Evolutionary conservation across 2,797 vertebrate species (phyloP), one percentile per base, ranked within the genome.

Genomic region (Poecile montanus): DNA sequence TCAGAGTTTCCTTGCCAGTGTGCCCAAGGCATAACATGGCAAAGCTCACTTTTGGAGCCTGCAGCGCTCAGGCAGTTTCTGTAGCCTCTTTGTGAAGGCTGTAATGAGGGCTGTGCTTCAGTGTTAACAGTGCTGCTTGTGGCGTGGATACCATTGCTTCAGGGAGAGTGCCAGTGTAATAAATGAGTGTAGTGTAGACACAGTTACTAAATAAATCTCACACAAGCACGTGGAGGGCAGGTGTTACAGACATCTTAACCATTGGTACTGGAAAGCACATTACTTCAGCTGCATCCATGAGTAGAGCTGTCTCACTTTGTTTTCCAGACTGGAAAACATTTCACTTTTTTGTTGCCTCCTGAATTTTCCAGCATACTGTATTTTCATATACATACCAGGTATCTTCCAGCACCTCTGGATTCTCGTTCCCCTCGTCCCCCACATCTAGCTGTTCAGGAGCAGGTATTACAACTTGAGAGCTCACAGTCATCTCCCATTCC

Each of bases 141-240:
- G 74, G 40, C 23, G 38, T 42, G 78, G 67, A 27, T 54, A 36
- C 53, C 7, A 5, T 44, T 61, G 57, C 74, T 79, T 75, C 45
- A 70, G 78, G 78, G 82, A 13, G 42, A 40, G 54, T 80, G 72
- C 78, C 78, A 63, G 0, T 32, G 30, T 61, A 45, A 80, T 93
- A 65, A 79, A 80, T 87, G 8, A 53, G 25, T 10, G 0, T 32
- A 23, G 53, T 68, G 57, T 60, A 73, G 83, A 56, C 74, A 54
- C 44, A n/a, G 60, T 87, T 71, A 36, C 42, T 94, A 80, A 92
- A 82, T 89, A 91, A 89, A 77, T 87, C 68, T 77, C 50, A 29
- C 1, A 2, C 54, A 78, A 68, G 73, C 56, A 68, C 4, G 0
- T 32, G 57, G 67, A 63, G 67, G 89, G 75, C 60, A 71, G 61